Evolutionary conservation across 2,797 vertebrate species (phyloP).

Genomic region (Chaetophractus vellerosus): DNA sequence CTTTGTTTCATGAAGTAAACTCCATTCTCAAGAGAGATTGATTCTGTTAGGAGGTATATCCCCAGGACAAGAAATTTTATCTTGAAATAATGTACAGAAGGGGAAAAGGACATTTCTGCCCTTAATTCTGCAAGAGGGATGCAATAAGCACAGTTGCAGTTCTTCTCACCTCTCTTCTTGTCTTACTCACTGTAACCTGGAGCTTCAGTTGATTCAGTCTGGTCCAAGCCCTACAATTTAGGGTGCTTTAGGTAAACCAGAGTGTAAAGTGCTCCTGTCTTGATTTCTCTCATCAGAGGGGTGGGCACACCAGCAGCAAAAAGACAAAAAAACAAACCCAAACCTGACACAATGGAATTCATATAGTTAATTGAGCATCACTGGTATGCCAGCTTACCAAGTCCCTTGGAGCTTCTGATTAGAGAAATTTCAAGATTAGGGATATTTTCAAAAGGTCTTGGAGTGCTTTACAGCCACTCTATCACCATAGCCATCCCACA

Average conservation of each 20-base stretch:
- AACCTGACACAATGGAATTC: background rate
- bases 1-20: background rate
- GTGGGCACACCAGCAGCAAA: background rate
- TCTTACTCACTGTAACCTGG: background rate
- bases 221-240: background rate
- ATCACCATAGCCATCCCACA: rapidly evolving
- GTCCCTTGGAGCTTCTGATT: background rate
- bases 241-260: background rate
- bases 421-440: background rate
- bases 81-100: background rate
- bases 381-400: background rate
- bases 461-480: background rate
- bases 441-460: background rate
- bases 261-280: background rate
- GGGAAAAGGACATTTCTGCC: background rate
- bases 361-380: background rate
- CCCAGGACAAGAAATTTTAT: background rate
- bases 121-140: background rate
- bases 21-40: background rate
- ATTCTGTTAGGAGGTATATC: background rate
- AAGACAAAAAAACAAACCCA: background rate
- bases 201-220: background rate
- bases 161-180: background rate
- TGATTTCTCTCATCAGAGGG: background rate
- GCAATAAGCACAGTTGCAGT: background rate